Evolutionary conservation across 1,140 invertebrate genomes (phyloP), one percentile per base, ranked within the genome.

Genomic region (Drosophila bifasciata): DNA sequence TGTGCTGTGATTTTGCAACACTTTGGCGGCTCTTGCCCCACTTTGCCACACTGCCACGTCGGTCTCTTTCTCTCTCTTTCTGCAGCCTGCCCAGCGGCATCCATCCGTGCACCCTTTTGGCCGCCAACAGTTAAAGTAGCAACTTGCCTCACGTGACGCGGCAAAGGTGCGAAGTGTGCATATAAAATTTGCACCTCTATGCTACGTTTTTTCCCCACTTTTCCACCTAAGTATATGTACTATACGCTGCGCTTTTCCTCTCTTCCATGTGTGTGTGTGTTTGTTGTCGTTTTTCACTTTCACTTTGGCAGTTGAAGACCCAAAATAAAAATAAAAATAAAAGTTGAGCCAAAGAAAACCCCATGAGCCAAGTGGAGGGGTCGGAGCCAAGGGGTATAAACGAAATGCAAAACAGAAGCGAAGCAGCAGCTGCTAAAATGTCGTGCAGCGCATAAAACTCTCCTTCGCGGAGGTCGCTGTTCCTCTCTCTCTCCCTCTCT

Each of bases 1-100:
- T 85, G 81, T 86, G 81, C 72, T 86, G 77, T 86, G 81, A 85
- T 85, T 85, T 85, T 61, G 68, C 78, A 81, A 85, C 81, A 85
- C 73, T 85, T 85, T 81, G 81, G 72, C 50, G 60, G 45, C 46
- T 53, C 41, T 66, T 64, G 45, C 60, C 50, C 52, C 71, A 49
- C 67, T 70, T 55, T 56, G 45, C 49, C 48, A 23, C 43, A 36
- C 32, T 36, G 41, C 36, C 13, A 49, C 39, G 40, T 23, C 19
- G 11, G 17, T 17, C 44, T 23, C 39, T 23, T 28, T 2, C 19
- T 11, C 13, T n/a, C 49, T 43, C 39, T 50, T 40, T 16, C 36
- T 55, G 13, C 11, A 16, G 3, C 21, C 53, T 32, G 32, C 43
- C 63, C 62, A 32, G 39, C 66, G 36, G 66, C 41, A 68, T 39